phyloP scores from a whole-genome alignment of 2,888 invertebrate species.

The Lasioglossum pauxillum region DNA sequence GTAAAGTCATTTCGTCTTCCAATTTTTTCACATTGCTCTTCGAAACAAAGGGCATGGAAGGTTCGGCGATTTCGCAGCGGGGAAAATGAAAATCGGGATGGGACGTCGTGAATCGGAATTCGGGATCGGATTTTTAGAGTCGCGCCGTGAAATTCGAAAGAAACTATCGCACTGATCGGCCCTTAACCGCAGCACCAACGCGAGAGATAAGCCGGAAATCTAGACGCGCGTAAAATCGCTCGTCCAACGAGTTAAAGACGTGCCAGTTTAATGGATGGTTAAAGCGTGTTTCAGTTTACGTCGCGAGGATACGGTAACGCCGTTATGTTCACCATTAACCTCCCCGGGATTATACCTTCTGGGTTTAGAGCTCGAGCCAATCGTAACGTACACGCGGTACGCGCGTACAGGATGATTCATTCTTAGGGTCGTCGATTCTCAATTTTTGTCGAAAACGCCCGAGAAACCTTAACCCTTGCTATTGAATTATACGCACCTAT shows the following conservation, averaged over 20 bases:
- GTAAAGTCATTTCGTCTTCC: too few species aligned
- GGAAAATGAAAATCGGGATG: slow-evolving; percentile 8
- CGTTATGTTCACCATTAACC: slow-evolving; percentile 70
- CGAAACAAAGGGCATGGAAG: background rate
- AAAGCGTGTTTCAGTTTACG: slow-evolving; percentile 67
- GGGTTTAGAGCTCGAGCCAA: slow-evolving; percentile 68
- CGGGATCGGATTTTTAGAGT: slow-evolving; percentile 6
- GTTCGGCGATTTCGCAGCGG: background rate
- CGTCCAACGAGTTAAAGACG: slow-evolving; percentile 48
- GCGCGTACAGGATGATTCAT: slow-evolving; percentile 1
- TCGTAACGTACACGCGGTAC: slow-evolving; percentile 56
- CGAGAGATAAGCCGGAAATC: slow-evolving; percentile 36
- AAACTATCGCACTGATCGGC: slow-evolving; percentile 22
- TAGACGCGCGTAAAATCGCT: slow-evolving; percentile 53
- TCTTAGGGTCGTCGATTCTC: too few species aligned
- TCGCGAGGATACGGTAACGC: slow-evolving; percentile 37
- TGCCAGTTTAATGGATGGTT: slow-evolving; percentile 65
- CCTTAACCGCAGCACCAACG: background rate
- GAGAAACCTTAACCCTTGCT: background rate
- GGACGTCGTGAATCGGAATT: slow-evolving; percentile 4
- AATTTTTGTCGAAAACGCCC: background rate
- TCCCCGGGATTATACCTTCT: slow-evolving; percentile 70
- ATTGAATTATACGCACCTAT: background rate
- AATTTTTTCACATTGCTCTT: background rate
- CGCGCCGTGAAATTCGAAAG: slow-evolving; percentile 1